Conservation (phyloP, 2,113 vertebrate species). For the Zapornia atra region DNA sequence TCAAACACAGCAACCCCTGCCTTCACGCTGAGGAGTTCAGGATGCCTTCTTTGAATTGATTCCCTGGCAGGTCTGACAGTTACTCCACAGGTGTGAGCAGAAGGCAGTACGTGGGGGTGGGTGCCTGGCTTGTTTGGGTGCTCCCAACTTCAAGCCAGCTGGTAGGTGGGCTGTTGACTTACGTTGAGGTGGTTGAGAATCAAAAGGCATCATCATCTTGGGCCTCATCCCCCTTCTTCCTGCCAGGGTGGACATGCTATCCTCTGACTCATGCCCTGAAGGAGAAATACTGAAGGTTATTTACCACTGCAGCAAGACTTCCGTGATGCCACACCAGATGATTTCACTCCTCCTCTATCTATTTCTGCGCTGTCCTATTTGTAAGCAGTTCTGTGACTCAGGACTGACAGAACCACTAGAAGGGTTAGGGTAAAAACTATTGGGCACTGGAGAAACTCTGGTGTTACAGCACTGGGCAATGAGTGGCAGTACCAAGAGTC, state of each 20-base stretch:
- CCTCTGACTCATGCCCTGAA: constrained; percentile 96
- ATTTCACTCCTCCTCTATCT: neutral
- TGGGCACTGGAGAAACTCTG: neutral
- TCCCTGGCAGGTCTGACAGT: neutral
- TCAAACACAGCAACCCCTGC: neutral
- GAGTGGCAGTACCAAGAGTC: too few relatives aligned
- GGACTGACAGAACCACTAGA: neutral
- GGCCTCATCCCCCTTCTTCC: constrained; percentile 96
- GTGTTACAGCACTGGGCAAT: neutral
- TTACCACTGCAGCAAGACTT: neutral
- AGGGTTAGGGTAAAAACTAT: neutral
- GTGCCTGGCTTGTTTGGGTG: neutral
- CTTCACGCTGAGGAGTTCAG: neutral
- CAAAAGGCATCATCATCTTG: constrained; percentile 99
- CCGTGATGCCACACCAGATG: neutral
- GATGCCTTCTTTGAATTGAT: neutral
- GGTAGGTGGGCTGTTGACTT: constrained; percentile 75
- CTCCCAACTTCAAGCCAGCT: neutral
- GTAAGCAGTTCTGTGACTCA: neutral
- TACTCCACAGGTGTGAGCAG: neutral
- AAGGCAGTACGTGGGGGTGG: neutral
- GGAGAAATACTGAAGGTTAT: constrained; percentile 47
- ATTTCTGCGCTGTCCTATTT: neutral
- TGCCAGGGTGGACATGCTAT: constrained; percentile 95
- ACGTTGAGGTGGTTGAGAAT: constrained; percentile 98